A percentile compares a stretch with the other conserved stretches of the same genome.
phyloP scores from a whole-genome alignment of 2,797 vertebrate genomes.

The Cryptoblepharus egeriae region DNA sequence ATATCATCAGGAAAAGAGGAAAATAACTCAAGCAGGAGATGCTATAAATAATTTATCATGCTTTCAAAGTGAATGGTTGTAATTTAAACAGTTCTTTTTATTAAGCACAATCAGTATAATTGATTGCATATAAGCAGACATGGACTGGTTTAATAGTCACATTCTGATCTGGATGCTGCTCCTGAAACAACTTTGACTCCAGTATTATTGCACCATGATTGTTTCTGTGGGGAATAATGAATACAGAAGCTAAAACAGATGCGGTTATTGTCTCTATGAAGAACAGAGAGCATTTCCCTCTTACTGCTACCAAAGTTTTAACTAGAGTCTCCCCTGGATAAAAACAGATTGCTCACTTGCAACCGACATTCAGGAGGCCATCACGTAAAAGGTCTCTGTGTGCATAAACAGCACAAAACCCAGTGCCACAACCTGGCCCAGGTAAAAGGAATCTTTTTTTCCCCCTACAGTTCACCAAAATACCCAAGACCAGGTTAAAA shows the following conservation, averaged over 20 bases:
- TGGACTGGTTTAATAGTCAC: neutral
- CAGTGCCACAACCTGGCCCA: too few relatives aligned
- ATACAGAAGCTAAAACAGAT: neutral
- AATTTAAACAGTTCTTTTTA: neutral
- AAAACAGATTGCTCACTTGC: too few relatives aligned
- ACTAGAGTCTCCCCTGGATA: too few relatives aligned
- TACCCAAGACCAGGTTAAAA: too few relatives aligned
- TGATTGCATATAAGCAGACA: neutral
- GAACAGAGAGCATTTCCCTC: too few relatives aligned
- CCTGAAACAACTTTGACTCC: neutral
- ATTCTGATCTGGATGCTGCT: neutral
- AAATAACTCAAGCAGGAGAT: neutral
- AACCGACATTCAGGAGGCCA: too few relatives aligned
- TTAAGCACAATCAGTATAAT: neutral
- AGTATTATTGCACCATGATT: neutral
- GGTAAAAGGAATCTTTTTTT: too few relatives aligned
- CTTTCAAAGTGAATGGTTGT: neutral
- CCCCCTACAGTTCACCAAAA: too few relatives aligned
- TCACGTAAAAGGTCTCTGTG: too few relatives aligned
- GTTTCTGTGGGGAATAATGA: neutral
- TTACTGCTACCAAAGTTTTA: too few relatives aligned
- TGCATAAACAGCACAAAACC: too few relatives aligned
- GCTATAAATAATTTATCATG: neutral
- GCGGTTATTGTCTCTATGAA: too few relatives aligned
- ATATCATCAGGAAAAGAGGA: neutral